Percentiles rank a stretch among this genome's conserved stretches.
phyloP scores from a whole-genome alignment of 2,797 vertebrate species.

The Thunnus albacares region DNA sequence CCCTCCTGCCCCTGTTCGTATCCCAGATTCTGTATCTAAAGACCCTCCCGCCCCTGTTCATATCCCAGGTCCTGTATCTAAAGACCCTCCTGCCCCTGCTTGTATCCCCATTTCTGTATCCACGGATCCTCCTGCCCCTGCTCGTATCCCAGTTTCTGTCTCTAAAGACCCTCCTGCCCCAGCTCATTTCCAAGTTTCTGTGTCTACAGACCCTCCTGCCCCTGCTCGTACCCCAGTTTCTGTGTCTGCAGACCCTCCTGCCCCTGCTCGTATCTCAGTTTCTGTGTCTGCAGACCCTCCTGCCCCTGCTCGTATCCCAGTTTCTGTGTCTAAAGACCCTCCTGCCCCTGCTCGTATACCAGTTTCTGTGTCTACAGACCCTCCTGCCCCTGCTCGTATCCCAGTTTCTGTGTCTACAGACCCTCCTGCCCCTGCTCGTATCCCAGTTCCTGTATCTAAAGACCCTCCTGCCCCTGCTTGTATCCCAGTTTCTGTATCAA shows the following conservation, averaged over 20 bases:
- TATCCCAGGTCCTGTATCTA: conserved; percentile 41
- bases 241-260: conserved; percentile 25
- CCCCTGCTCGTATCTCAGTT: conserved; percentile 14
- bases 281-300: conserved; percentile 33
- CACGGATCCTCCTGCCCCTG: not conserved
- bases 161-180: conserved; percentile 26
- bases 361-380: conserved; percentile 22
- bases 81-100: conserved; percentile 14
- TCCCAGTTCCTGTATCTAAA: conserved; percentile 27
- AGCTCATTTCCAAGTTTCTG: conserved; percentile 20
- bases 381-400: not conserved
- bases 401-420: conserved; percentile 23
- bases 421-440: not conserved
- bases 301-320: not conserved
- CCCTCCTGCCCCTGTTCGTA: not conserved
- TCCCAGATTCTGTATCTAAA: conserved; percentile 21
- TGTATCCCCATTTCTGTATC: conserved; percentile 9
- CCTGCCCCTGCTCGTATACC: not conserved
- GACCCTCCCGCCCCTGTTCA: conserved; percentile 4
- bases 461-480: not conserved
- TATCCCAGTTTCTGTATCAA: conserved; percentile 17
- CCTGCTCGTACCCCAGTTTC: not conserved
- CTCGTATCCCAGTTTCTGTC: conserved; percentile 5
- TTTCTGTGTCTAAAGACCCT: conserved; percentile 8
- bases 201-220: conserved; percentile 28